Conservation (phyloP, 53 echinoderm and acorn worm species). For the Arbacia lixula region DNA sequence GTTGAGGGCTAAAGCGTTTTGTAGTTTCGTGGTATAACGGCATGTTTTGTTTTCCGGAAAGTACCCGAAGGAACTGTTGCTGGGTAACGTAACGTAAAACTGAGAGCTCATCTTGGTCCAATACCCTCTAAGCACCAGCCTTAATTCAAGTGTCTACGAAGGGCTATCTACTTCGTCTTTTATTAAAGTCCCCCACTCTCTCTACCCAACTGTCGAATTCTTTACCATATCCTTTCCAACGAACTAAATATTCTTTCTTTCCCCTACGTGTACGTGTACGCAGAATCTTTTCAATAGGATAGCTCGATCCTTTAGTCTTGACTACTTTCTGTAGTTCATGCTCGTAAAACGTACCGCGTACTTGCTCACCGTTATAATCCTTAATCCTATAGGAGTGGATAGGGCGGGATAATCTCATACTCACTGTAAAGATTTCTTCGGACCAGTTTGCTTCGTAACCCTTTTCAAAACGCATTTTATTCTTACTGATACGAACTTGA, state of each 20-base stretch:
- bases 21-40: slow-evolving; percentile 12
- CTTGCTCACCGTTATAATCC: slow-evolving; percentile 9
- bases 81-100: slow-evolving; percentile 81
- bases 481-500: slow-evolving; percentile 23
- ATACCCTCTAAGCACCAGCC: too few relatives aligned
- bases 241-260: slow-evolving; percentile 12
- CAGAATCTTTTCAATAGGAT: slow-evolving; percentile 21
- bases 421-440: slow-evolving; percentile 49
- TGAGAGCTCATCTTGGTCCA: slow-evolving; percentile 54
- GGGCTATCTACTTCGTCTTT: not conserved
- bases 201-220: slow-evolving; percentile 45
- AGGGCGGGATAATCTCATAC: not conserved
- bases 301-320: slow-evolving; percentile 36
- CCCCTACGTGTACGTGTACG: not conserved
- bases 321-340: slow-evolving; percentile 48
- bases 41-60: slow-evolving; percentile 48
- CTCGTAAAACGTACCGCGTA: slow-evolving; percentile 49
- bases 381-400: slow-evolving; percentile 38
- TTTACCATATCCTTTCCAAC: slow-evolving; percentile 43
- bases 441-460: slow-evolving; percentile 56
- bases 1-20: slow-evolving; percentile 1
- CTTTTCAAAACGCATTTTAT: slow-evolving; percentile 36
- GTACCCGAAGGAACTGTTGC: slow-evolving; percentile 68
- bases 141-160: too few relatives aligned
- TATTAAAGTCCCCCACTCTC: not conserved